These are phyloP conservation scores for Nephila pilipes DNA, from an alignment of 1,140 invertebrate species.

Conservation along the genomic window DNA sequence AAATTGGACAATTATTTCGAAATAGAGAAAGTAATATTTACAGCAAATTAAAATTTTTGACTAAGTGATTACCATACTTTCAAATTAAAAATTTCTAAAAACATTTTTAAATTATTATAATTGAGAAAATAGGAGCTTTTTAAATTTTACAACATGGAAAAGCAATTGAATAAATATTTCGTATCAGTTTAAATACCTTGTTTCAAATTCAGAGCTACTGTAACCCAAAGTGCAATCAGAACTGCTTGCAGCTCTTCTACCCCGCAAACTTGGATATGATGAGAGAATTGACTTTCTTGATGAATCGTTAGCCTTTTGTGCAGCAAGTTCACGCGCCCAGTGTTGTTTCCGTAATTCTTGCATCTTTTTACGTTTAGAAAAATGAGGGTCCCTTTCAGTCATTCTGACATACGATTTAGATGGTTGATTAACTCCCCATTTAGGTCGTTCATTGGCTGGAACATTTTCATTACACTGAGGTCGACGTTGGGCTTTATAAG, in stretches of 20 bases:
- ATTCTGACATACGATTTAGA: conserved; percentile 74
- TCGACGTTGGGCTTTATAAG: conserved; percentile 62
- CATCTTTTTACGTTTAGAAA: conserved; percentile 72
- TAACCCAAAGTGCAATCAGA: conserved; percentile 72
- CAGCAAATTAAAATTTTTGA: no score
- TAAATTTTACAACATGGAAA: no score
- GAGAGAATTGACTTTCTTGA: neutral
- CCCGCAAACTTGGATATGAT: conserved; percentile 53
- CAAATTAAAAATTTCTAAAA: no score
- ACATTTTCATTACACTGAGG: conserved; percentile 4
- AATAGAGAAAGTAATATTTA: no score
- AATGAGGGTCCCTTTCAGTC: conserved; percentile 76
- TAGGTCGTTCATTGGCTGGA: conserved; percentile 37
- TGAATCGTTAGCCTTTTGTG: conserved; percentile 45
- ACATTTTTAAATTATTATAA: no score
- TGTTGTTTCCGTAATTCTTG: conserved; percentile 77
- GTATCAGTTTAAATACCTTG: conserved; percentile 56
- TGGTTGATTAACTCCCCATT: conserved; percentile 73
- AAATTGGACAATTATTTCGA: no score
- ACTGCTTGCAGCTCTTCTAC: conserved; percentile 65
- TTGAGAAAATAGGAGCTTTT: no score
- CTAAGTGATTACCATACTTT: no score
- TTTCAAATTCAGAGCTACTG: conserved; percentile 73
- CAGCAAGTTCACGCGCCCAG: conserved; percentile 75
- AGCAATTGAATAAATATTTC: no score